These are phyloP conservation scores for Cryptotis parvus DNA, from an alignment of 2,113 vertebrate genomes.

Conservation along the genomic window DNA sequence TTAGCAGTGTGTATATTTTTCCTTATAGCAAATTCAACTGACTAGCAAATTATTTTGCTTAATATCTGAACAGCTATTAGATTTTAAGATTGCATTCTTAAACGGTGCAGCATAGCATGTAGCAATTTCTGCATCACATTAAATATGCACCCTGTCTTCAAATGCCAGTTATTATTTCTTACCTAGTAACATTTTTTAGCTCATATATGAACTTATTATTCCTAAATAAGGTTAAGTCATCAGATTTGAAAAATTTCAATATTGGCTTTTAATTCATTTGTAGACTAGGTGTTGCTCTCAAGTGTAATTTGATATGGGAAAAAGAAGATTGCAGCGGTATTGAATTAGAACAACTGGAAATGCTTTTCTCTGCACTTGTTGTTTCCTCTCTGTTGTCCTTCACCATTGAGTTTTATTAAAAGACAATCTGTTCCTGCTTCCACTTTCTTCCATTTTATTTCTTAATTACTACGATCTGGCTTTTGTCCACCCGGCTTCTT, in stretches of 20 bases:
- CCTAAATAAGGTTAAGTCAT: slow-evolving; percentile 25
- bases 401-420: not conserved
- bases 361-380: not conserved
- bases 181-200: slow-evolving; percentile 24
- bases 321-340: slow-evolving; percentile 8
- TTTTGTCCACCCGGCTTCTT: not conserved
- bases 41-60: slow-evolving; percentile 68
- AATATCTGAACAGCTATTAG: slow-evolving; percentile 59
- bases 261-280: slow-evolving; percentile 50
- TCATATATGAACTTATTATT: slow-evolving; percentile 24
- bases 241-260: not conserved
- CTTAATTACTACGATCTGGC: not conserved
- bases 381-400: not conserved
- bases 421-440: slow-evolving; percentile 2
- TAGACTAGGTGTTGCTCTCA: not conserved
- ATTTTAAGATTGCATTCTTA: slow-evolving; percentile 58
- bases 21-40: slow-evolving; percentile 38
- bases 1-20: slow-evolving; percentile 53
- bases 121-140: not conserved
- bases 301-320: slow-evolving; percentile 36
- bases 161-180: slow-evolving; percentile 42
- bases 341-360: slow-evolving; percentile 50
- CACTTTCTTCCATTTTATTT: slow-evolving; percentile 23
- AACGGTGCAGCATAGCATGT: slow-evolving; percentile 33
- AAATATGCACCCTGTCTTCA: slow-evolving; percentile 57